Evolutionary conservation across 2,888 invertebrate genomes (phyloP).

Genomic region (Rutpela maculata): DNA sequence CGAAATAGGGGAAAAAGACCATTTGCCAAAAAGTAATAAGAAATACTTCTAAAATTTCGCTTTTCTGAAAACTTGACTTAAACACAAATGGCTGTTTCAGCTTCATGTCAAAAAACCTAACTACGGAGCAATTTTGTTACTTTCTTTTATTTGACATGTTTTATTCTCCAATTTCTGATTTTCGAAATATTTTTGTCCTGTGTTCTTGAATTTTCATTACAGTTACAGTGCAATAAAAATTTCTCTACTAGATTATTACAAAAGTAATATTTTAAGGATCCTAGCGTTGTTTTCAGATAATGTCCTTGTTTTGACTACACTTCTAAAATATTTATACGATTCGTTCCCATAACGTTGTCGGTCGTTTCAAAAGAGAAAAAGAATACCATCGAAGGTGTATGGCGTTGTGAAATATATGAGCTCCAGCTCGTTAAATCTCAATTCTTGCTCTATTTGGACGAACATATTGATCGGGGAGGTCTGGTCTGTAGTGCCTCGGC

Average conservation of each 20-base stretch:
- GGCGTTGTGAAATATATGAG: slow-evolving; percentile 55
- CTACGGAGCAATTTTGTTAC: neutral
- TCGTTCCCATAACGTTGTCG: slow-evolving; percentile 10
- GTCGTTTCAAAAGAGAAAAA: slow-evolving; percentile 15
- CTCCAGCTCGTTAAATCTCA: slow-evolving; percentile 53
- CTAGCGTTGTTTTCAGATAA: neutral
- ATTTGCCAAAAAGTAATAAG: too few species aligned
- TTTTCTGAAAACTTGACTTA: too few species aligned
- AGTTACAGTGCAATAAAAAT: too few species aligned
- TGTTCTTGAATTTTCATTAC: too few species aligned
- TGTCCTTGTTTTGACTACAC: slow-evolving; percentile 19
- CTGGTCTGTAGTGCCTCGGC: slow-evolving; percentile 33
- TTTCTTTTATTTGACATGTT: too few species aligned
- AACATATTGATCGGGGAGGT: slow-evolving; percentile 52
- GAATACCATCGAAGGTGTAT: slow-evolving; percentile 48
- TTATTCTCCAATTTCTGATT: too few species aligned
- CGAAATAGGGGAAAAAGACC: too few species aligned
- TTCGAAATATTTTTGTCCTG: too few species aligned
- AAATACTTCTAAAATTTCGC: too few species aligned
- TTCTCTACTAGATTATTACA: neutral
- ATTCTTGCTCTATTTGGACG: slow-evolving; percentile 56
- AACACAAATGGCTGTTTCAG: too few species aligned
- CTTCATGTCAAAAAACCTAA: too few species aligned
- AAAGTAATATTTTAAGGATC: neutral
- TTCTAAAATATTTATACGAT: slow-evolving; percentile 18